Conservation (phyloP, 2,888 invertebrate species). For the Athalia rosae region DNA sequence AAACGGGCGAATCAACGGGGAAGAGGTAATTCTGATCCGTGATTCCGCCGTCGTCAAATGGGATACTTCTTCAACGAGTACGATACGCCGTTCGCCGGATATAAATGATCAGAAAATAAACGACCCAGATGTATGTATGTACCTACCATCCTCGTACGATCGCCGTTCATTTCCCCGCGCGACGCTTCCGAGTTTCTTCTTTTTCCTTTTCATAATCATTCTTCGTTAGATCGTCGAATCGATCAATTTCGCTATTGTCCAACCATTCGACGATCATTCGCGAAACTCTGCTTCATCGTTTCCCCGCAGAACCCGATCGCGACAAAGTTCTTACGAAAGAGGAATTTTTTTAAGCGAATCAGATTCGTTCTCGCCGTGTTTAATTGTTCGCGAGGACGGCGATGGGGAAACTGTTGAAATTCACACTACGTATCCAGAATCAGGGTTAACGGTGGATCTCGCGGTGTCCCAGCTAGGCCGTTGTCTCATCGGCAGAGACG, state of each 20-base stretch:
- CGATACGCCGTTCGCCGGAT: no score
- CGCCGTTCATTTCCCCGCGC: no score
- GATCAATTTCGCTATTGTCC: no score
- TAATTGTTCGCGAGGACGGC: not conserved
- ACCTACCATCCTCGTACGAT: not conserved
- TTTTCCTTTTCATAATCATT: no score
- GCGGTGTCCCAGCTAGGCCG: constrained; percentile 7
- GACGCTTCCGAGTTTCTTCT: not conserved
- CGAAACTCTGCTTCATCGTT: no score
- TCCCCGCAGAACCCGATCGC: no score
- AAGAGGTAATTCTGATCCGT: not conserved
- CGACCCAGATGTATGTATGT: no score
- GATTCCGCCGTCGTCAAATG: not conserved
- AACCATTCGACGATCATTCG: no score
- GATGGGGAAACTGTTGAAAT: not conserved
- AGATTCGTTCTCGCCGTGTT: not conserved
- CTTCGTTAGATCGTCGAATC: no score
- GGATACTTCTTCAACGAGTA: not conserved
- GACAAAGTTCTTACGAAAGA: no score
- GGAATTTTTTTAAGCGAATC: no score
- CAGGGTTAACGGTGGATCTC: constrained; percentile 28
- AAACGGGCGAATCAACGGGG: not conserved
- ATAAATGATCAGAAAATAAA: not conserved
- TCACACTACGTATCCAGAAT: constrained; percentile 20
- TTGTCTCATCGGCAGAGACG: constrained; percentile 7